Conservation (phyloP, 2,113 vertebrate genomes). For the Poicephalus meyeri region DNA sequence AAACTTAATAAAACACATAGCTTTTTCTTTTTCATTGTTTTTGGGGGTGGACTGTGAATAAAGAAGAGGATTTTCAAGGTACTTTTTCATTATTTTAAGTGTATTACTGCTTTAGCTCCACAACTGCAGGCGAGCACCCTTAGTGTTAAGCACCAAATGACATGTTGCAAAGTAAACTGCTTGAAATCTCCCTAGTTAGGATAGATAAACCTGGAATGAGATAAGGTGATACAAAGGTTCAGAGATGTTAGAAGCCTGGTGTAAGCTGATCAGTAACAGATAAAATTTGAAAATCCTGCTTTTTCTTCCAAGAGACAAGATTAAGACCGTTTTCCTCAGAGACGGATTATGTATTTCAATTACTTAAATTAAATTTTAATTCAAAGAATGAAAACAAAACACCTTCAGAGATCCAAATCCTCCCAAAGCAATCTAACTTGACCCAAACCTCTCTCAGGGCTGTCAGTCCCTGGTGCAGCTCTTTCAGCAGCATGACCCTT, state of each 20-base stretch:
- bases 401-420: conserved; percentile 30
- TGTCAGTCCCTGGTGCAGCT: neutral
- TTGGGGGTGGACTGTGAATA: accelerated
- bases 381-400: conserved; percentile 59
- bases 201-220: neutral
- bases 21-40: neutral
- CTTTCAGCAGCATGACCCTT: neutral
- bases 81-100: neutral
- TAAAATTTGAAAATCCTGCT: conserved; percentile 44
- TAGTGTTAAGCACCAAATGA: neutral
- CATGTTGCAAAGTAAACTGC: neutral
- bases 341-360: conserved; percentile 7
- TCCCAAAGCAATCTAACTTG: conserved; percentile 36
- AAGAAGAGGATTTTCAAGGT: neutral
- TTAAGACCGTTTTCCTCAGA: conserved; percentile 39
- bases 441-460: neutral
- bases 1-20: neutral
- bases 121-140: neutral
- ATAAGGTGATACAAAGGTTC: conserved; percentile 34
- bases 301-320: conserved; percentile 36
- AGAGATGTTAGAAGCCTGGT: neutral
- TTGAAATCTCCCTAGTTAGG: neutral
- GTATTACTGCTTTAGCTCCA: neutral
- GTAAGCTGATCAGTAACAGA: conserved; percentile 29
- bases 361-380: conserved; percentile 67